Conservation (phyloP, 2,888 invertebrate genomes). For the Ochropacha duplaris region DNA sequence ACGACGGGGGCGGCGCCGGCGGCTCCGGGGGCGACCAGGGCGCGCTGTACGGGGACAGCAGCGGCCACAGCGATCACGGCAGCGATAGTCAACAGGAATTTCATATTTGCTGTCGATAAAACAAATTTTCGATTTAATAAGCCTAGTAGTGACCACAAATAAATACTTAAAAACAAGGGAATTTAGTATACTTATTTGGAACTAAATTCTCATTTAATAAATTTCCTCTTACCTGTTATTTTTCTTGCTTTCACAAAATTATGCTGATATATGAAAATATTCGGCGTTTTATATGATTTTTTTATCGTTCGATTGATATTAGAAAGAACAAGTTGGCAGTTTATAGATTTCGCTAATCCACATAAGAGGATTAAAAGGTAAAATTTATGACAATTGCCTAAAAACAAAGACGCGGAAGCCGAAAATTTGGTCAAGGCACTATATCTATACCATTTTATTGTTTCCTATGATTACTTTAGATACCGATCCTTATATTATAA, state of each 20-base stretch:
- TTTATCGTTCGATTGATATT: background rate
- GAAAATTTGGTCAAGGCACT: background rate
- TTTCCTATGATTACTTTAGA: background rate
- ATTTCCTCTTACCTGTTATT: background rate
- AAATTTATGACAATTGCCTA: conserved; percentile 1
- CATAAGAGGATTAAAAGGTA: background rate
- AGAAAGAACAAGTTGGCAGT: background rate
- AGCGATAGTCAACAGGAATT: conserved; percentile 24
- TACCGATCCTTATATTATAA: no score
- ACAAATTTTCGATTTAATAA: background rate
- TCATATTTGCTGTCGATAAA: conserved; percentile 24
- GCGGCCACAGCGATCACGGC: conserved; percentile 28
- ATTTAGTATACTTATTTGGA: no score
- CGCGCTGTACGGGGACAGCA: conserved; percentile 12
- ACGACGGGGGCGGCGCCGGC: conserved; percentile 3
- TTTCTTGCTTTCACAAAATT: background rate
- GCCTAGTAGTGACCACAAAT: no score
- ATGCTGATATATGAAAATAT: background rate
- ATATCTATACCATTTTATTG: background rate
- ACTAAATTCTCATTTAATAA: no score
- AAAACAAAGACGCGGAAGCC: background rate
- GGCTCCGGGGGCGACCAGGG: conserved; percentile 6
- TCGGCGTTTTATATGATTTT: background rate
- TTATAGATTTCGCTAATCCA: background rate
- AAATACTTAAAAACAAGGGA: no score